Base-by-base conservation (phyloP, 2,797 vertebrate species). In the Anguilla megastoma region DNA sequence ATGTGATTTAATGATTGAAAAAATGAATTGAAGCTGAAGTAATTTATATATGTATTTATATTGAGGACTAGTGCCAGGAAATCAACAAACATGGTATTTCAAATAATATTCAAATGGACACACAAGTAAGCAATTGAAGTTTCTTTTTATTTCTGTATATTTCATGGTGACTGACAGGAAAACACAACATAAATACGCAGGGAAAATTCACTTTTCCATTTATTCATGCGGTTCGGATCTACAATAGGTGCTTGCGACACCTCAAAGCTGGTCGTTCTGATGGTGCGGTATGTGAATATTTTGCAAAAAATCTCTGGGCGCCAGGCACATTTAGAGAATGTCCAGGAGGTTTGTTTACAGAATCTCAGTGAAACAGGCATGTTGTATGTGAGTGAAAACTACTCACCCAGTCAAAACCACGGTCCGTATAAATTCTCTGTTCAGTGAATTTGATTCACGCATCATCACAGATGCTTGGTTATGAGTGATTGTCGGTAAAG, bases 401-500 rank as follows among this genome's bases (percentile, higher is more conserved):
- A 48, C 27, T 3, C 21, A 24, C 45, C 45, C 18, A 8, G 24
- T 82, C 41, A 2, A 82, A 45, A 18, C 79, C 21, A 14, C 21
- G 3, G 45, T 9, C 8, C 36, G 6, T 79, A 82, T 50, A 9
- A 24, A 82, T 50, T 50, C 45, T 82, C 36, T 21, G 45, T 21
- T 16, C 7, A 27, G 36, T 2, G 5, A 45, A 24, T 45, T 21
- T 21, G 79, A 82, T 50, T 50, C 45, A 12, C 45, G 24, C 79
- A n/a, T 50, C 79, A 45, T 79, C 74, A 21, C 18, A 10, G 79
- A n/a, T 24, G 45, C 79, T 24, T 80, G 3, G 2, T 30, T 33
- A 41, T 6, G 66, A 58, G n/a, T 79, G 88, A 88, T 88, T 86
- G 88, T 88, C 88, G 80, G 76, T 66, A 48, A 48, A 60, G 69